These are phyloP conservation scores for Hydrotaea cyrtoneurina DNA, from an alignment of 2,888 invertebrate genomes.

Conservation along the genomic window DNA sequence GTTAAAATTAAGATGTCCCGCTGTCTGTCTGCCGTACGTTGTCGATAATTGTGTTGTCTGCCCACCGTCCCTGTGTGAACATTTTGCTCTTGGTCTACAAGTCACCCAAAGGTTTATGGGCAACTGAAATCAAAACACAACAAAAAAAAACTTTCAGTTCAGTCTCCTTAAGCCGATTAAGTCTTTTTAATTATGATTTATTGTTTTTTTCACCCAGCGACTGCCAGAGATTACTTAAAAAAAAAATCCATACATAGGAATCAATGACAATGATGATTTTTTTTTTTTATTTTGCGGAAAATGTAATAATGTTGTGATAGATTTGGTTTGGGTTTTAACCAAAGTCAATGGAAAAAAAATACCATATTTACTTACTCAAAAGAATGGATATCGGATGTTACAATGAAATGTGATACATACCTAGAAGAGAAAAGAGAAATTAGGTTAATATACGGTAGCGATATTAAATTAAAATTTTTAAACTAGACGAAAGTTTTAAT, in stretches of 20 bases:
- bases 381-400: not conserved
- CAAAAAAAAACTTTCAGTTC: slow-evolving; percentile 5
- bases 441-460: not conserved
- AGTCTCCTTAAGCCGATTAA: slow-evolving; percentile 62
- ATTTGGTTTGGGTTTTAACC: slow-evolving; percentile 4
- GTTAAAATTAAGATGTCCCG: slow-evolving; percentile 67
- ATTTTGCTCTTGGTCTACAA: slow-evolving; percentile 10
- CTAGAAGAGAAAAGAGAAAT: slow-evolving; percentile 47
- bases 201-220: slow-evolving; percentile 26
- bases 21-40: slow-evolving; percentile 54
- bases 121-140: not conserved
- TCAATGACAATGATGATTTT: slow-evolving; percentile 4
- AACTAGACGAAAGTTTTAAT: too few species aligned
- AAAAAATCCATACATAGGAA: not conserved
- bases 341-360: slow-evolving; percentile 24
- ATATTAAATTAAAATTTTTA: too few species aligned
- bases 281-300: not conserved
- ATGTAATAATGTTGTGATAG: slow-evolving; percentile 51
- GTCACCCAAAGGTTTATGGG: slow-evolving; percentile 21
- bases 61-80: not conserved
- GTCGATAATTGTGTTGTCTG: slow-evolving; percentile 29
- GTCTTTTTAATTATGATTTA: slow-evolving; percentile 64
- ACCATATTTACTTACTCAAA: slow-evolving; percentile 36
- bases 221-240: slow-evolving; percentile 6
- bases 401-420: slow-evolving; percentile 42